phyloP scores from a whole-genome alignment of 2,797 vertebrate genomes.

The Mycteria americana region DNA sequence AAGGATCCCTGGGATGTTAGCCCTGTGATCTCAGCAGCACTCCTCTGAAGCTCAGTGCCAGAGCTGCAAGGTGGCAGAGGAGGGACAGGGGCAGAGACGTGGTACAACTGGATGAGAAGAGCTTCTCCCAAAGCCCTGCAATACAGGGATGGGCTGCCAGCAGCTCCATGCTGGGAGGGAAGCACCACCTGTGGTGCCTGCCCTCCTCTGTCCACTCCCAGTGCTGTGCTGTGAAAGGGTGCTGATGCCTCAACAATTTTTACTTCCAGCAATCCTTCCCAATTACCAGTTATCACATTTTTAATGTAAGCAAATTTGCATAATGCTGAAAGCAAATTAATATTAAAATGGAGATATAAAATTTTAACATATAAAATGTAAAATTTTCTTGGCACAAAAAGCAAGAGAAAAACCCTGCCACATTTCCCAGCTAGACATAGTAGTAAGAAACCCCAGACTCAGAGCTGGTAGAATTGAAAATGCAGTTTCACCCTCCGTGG shows the following conservation, averaged over 20 bases:
- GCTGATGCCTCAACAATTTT: background rate
- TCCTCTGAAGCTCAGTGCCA: background rate
- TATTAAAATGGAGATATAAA: background rate
- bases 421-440: accelerated
- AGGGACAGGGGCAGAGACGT: background rate
- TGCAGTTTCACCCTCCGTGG: background rate
- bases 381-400: background rate
- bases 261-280: background rate
- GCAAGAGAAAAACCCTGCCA: background rate
- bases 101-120: background rate
- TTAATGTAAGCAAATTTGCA: background rate
- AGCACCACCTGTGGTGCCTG: too few relatives aligned
- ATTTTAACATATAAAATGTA: background rate
- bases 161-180: background rate
- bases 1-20: background rate
- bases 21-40: background rate
- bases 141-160: background rate
- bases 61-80: background rate
- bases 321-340: background rate
- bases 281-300: background rate
- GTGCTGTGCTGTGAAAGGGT: background rate
- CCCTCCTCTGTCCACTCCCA: background rate
- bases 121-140: background rate
- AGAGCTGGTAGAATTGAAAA: background rate
- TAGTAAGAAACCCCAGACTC: background rate